phyloP scores from a whole-genome alignment of 2,888 invertebrate species.

The Fragum whitleyi region DNA sequence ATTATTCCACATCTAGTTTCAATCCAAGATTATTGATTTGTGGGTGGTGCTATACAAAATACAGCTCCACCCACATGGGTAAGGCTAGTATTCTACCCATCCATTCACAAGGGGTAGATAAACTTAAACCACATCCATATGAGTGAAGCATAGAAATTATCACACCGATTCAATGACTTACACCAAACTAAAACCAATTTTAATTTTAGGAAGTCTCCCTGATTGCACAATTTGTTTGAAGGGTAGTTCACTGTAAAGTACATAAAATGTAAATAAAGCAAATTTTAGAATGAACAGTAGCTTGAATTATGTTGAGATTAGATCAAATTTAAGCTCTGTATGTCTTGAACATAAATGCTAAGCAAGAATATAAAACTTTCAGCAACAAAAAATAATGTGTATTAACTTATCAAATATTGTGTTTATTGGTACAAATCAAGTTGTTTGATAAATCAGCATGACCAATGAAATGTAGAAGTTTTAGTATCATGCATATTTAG shows the following conservation, averaged over 20 bases:
- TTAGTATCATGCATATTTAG: too few species aligned
- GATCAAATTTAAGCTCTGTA: too few species aligned
- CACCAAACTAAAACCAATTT: slow-evolving; percentile 12
- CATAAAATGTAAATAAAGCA: too few species aligned
- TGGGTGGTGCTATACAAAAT: background rate
- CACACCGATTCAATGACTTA: slow-evolving; percentile 3
- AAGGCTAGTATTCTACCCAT: background rate
- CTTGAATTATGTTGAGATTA: too few species aligned
- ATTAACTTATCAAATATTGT: too few species aligned
- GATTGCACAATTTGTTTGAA: background rate
- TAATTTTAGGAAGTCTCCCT: slow-evolving; percentile 6
- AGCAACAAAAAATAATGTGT: too few species aligned
- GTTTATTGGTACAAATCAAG: too few species aligned
- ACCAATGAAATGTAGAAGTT: too few species aligned
- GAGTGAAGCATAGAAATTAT: background rate
- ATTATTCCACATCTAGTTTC: background rate
- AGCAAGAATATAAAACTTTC: too few species aligned
- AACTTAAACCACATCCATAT: background rate
- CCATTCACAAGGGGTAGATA: background rate
- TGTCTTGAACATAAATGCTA: too few species aligned
- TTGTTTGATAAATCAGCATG: too few species aligned
- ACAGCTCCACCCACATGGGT: background rate
- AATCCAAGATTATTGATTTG: background rate
- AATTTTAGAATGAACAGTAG: too few species aligned
- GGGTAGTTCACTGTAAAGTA: background rate